Evolutionary conservation across 2,888 invertebrate species (phyloP).

Genomic region (Parapristionchus giblindavisi): DNA sequence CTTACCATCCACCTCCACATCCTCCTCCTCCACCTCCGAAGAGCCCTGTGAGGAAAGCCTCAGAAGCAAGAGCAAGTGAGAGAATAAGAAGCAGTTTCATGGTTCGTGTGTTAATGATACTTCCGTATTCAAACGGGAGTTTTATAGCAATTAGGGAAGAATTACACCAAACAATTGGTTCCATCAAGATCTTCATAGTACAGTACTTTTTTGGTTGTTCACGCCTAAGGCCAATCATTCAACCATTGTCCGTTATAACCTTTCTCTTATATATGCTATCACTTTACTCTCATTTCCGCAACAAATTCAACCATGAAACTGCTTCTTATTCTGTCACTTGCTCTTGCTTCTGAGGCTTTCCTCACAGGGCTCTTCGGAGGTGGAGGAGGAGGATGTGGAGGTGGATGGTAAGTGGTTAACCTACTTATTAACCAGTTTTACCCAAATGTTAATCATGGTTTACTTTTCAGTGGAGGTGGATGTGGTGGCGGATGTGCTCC

Average conservation of each 20-base stretch:
- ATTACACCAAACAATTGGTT: too few relatives aligned
- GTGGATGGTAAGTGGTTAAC: slow-evolving; percentile 20
- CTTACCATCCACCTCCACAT: slow-evolving; percentile 30
- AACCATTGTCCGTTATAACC: too few relatives aligned
- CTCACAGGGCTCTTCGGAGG: slow-evolving; percentile 27
- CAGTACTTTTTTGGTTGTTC: too few relatives aligned
- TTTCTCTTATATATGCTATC: background rate
- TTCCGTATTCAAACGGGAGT: background rate
- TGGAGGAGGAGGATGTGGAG: slow-evolving; percentile 35
- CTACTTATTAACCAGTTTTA: too few relatives aligned
- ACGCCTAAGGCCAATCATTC: too few relatives aligned
- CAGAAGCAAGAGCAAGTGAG: slow-evolving; percentile 8
- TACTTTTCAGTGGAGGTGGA: too few relatives aligned
- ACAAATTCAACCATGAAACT: slow-evolving; percentile 30
- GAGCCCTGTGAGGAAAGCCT: slow-evolving; percentile 24
- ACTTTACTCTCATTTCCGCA: too few relatives aligned
- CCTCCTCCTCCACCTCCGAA: slow-evolving; percentile 34
- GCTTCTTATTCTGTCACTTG: slow-evolving; percentile 18
- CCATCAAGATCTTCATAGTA: too few relatives aligned
- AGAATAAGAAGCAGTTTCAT: slow-evolving; percentile 27
- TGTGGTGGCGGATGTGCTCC: slow-evolving; percentile 32
- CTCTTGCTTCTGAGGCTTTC: slow-evolving; percentile 27
- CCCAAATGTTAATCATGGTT: too few relatives aligned
- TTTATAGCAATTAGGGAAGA: too few relatives aligned
- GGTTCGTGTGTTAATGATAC: slow-evolving; percentile 72